phyloP scores from a whole-genome alignment of 2,113 vertebrate genomes.

The Piaya cayana region DNA sequence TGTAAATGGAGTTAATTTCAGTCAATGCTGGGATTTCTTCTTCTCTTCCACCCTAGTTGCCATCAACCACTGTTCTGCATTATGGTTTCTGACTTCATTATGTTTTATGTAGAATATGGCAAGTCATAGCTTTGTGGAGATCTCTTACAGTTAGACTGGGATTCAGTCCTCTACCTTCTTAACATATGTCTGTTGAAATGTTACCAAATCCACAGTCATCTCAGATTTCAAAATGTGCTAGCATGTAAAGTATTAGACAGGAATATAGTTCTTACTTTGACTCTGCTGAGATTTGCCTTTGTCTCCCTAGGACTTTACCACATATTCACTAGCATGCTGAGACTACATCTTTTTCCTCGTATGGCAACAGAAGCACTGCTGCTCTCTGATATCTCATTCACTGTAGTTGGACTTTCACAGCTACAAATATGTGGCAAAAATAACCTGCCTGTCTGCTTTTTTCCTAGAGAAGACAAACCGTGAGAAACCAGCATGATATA shows the following conservation, averaged over 20 bases:
- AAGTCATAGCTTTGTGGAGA: background rate
- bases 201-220: background rate
- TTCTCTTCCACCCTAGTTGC: background rate
- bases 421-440: background rate
- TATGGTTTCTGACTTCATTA: background rate
- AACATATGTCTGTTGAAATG: background rate
- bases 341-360: constrained; percentile 10
- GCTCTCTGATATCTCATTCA: background rate
- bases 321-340: constrained; percentile 14
- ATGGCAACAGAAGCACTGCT: constrained; percentile 8
- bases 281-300: constrained; percentile 6
- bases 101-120: background rate
- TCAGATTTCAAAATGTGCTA: background rate
- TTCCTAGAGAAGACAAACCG: background rate
- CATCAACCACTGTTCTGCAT: rapidly evolving
- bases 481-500: background rate
- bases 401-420: background rate
- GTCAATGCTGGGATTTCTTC: background rate
- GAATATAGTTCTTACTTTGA: background rate
- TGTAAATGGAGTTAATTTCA: background rate
- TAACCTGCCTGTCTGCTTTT: background rate
- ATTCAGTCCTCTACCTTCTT: background rate
- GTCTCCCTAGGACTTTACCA: constrained; percentile 1
- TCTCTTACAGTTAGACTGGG: background rate
- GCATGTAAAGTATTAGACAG: background rate